phyloP scores from a whole-genome alignment of 2,888 invertebrate species.

The Polyommatus icarus region DNA sequence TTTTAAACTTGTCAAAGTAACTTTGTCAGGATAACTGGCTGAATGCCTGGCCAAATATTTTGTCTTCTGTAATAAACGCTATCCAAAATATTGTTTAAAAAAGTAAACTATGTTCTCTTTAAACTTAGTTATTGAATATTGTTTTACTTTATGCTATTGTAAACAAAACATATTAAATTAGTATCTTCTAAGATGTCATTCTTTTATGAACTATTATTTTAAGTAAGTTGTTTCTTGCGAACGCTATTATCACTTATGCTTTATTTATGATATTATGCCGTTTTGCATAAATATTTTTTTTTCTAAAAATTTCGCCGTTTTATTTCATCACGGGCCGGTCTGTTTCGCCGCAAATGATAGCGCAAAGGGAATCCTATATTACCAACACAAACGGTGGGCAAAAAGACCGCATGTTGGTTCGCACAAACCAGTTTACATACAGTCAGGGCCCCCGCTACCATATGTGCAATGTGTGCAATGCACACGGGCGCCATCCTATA shows the following conservation, averaged over 20 bases:
- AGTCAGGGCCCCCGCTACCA: no score
- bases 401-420: no score
- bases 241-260: not conserved
- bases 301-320: not conserved
- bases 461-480: no score
- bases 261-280: not conserved
- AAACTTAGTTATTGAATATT: not conserved
- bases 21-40: not conserved
- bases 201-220: not conserved
- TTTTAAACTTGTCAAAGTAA: not conserved
- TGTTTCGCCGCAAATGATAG: no score
- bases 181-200: not conserved
- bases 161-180: not conserved
- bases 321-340: not conserved
- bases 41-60: not conserved
- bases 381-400: no score
- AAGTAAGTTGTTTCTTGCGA: not conserved
- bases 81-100: not conserved
- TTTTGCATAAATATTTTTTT: slow-evolving; percentile 11
- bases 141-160: not conserved
- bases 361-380: no score
- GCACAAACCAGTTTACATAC: no score
- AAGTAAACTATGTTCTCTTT: not conserved
- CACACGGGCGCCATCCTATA: no score
- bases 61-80: not conserved